Evolutionary conservation across 2,888 invertebrate species (phyloP).

Genomic region (Andrena chrysosceles): DNA sequence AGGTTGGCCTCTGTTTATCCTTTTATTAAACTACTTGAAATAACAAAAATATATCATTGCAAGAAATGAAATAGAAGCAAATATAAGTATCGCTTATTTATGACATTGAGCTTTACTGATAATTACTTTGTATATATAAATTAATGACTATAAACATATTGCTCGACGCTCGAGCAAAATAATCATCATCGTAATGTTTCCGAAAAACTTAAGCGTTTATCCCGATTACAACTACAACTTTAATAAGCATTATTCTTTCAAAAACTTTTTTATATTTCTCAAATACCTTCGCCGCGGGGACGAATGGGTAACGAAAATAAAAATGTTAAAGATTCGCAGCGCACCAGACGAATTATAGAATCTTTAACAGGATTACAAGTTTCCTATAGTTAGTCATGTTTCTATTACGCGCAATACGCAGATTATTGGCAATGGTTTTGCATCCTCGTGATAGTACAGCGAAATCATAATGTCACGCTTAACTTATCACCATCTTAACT

Average conservation of each 20-base stretch:
- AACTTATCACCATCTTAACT: conserved; percentile 22
- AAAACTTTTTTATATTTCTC: conserved; percentile 6
- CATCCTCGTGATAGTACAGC: conserved; percentile 12
- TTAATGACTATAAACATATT: conserved; percentile 35
- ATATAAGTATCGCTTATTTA: conserved; percentile 59
- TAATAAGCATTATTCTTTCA: background rate
- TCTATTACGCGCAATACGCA: conserved; percentile 39
- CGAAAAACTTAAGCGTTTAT: background rate
- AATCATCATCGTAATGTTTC: conserved; percentile 3
- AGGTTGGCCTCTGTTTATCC: conserved; percentile 57
- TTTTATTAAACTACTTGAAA: conserved; percentile 78
- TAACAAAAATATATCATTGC: conserved; percentile 81
- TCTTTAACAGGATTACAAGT: conserved; percentile 49
- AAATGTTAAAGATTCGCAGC: conserved; percentile 18
- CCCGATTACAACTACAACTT: conserved; percentile 2
- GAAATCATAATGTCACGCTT: conserved; percentile 17
- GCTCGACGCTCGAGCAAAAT: conserved; percentile 27
- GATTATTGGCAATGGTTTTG: conserved; percentile 24
- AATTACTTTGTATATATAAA: conserved; percentile 38
- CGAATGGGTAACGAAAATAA: conserved; percentile 14
- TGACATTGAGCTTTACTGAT: conserved; percentile 40
- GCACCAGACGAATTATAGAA: conserved; percentile 21
- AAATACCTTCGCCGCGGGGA: background rate
- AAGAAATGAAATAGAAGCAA: conserved; percentile 78
- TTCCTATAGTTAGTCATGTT: conserved; percentile 48